These are phyloP conservation scores for Sipha maydis DNA, from an alignment of 2,888 invertebrate genomes.

Conservation along the genomic window DNA sequence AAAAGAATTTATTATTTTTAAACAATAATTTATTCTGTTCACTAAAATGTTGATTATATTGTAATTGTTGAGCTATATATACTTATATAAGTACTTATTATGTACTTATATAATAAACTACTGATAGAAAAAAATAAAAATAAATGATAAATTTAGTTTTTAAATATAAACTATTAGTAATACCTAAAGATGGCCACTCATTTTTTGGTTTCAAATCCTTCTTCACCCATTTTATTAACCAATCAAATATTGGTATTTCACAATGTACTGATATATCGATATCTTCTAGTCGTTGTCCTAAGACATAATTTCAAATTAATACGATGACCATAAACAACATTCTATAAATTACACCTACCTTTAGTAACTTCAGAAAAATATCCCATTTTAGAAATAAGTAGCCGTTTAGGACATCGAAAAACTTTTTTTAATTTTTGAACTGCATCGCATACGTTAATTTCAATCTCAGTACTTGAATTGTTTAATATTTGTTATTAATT, in stretches of 20 bases:
- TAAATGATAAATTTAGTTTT: no score
- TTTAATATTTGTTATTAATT: background rate
- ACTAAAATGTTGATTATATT: no score
- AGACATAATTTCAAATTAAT: conserved; percentile 61
- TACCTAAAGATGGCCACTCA: conserved; percentile 72
- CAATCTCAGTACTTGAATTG: conserved; percentile 77
- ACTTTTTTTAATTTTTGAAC: conserved; percentile 88
- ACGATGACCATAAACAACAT: background rate
- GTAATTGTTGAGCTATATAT: no score
- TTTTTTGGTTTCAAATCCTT: conserved; percentile 75
- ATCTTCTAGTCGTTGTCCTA: conserved; percentile 81
- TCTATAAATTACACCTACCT: conserved; percentile 67
- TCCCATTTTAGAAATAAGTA: conserved; percentile 91
- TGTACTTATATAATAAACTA: no score
- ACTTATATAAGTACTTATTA: no score
- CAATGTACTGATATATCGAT: conserved; percentile 98
- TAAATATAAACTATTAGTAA: conserved; percentile 36
- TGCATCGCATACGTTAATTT: conserved; percentile 96
- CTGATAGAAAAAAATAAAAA: no score
- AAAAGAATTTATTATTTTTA: no score
- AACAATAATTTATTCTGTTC: no score
- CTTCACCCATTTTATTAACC: conserved; percentile 97
- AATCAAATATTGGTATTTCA: conserved; percentile 94
- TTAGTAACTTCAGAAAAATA: conserved; percentile 92
- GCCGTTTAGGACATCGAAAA: conserved; percentile 86